Conservation (phyloP, 2,888 invertebrate genomes). For the Patella caerulea region DNA sequence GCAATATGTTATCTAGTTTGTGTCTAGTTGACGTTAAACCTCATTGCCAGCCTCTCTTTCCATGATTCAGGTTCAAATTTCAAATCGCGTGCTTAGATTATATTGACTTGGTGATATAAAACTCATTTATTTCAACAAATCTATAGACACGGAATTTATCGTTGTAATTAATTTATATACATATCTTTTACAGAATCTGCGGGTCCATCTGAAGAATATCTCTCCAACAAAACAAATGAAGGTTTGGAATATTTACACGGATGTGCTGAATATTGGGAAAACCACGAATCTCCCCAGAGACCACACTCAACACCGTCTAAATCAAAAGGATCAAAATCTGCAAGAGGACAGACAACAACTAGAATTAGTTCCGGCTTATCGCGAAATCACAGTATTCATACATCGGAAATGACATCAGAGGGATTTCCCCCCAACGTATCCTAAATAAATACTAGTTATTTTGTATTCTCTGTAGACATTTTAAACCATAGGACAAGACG, state of each 20-base stretch:
- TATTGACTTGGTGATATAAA: too few relatives aligned
- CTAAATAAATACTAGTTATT: not conserved
- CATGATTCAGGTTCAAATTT: too few relatives aligned
- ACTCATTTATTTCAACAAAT: too few relatives aligned
- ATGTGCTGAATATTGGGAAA: constrained; percentile 52
- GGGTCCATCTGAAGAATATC: constrained; percentile 39
- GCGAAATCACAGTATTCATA: constrained; percentile 1
- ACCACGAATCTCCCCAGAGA: constrained; percentile 39
- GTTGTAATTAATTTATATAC: too few relatives aligned
- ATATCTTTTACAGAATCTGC: constrained; percentile 38
- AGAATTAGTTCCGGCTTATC: not conserved
- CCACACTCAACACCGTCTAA: constrained; percentile 40
- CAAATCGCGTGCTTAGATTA: too few relatives aligned
- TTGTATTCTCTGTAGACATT: too few relatives aligned
- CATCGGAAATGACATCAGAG: not conserved
- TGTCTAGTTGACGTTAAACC: too few relatives aligned
- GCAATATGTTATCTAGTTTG: too few relatives aligned
- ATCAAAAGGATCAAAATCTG: not conserved
- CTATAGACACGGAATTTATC: too few relatives aligned
- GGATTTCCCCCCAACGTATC: not conserved
- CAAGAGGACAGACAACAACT: not conserved
- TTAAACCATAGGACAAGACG: too few relatives aligned
- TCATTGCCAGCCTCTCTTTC: too few relatives aligned
- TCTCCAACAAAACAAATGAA: constrained; percentile 38
- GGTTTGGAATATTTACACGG: constrained; percentile 50